These are phyloP conservation scores for Cyprinella venusta DNA, from an alignment of 2,797 vertebrate genomes.

Conservation along the genomic window DNA sequence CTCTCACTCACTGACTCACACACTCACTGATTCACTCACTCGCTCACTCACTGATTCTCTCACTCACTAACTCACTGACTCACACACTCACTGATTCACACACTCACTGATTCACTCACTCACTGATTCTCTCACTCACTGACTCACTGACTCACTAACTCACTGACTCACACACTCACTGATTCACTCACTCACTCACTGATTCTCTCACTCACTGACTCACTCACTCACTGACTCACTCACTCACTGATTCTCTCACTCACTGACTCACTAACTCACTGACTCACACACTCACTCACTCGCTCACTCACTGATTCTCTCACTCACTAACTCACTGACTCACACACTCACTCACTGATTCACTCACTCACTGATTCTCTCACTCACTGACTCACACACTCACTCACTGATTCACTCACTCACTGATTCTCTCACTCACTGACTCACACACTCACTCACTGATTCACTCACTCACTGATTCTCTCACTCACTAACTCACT, in stretches of 20 bases:
- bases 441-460: no score
- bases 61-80: fast-evolving
- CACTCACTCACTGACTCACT: background rate
- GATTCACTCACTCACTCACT: background rate
- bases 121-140: background rate
- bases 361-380: no score
- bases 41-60: background rate
- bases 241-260: background rate
- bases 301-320: no score
- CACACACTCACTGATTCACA: no score
- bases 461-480: background rate
- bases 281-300: background rate
- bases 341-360: background rate
- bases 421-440: fast-evolving
- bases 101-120: no score
- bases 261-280: no score
- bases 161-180: no score
- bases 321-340: no score
- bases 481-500: fast-evolving
- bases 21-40: background rate
- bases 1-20: no score
- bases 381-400: no score
- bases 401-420: background rate
- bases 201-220: no score
- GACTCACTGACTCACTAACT: fast-evolving